Evolutionary conservation across 37 sponge, comb jelly and placozoan genomes (phyloP).

Genomic region (Crambe crambe): DNA sequence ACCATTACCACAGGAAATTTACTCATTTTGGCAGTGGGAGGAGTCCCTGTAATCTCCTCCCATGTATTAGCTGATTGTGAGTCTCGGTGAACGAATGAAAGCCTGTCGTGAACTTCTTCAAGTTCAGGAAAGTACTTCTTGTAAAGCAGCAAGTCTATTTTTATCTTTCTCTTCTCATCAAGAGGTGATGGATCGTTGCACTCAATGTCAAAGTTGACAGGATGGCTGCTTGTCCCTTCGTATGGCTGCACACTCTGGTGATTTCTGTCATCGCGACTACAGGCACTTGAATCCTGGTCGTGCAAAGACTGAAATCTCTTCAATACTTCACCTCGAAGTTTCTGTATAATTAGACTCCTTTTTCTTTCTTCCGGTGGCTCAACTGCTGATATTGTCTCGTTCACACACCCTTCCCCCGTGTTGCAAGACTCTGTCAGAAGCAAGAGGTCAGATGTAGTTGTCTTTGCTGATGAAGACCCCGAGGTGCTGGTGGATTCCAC

Average conservation of each 20-base stretch:
- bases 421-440: neutral
- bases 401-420: neutral
- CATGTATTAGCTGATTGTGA: too few relatives aligned
- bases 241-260: neutral
- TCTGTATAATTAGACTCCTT: neutral
- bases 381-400: too few relatives aligned
- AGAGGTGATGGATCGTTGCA: neutral
- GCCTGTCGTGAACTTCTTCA: too few relatives aligned
- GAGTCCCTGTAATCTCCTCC: too few relatives aligned
- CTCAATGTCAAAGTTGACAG: neutral
- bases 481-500: neutral
- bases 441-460: neutral
- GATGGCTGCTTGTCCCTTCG: neutral
- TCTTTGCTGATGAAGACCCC: neutral
- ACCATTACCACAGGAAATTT: neutral
- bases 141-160: neutral
- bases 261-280: too few relatives aligned
- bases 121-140: neutral
- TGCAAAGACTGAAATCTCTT: neutral
- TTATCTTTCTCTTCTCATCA: neutral
- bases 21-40: too few relatives aligned
- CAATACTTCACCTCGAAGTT: neutral
- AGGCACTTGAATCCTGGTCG: too few relatives aligned
- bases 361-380: neutral
- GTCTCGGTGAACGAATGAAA: too few relatives aligned